Conservation (phyloP, 2,888 invertebrate species). For the Dolomedes plantarius region DNA sequence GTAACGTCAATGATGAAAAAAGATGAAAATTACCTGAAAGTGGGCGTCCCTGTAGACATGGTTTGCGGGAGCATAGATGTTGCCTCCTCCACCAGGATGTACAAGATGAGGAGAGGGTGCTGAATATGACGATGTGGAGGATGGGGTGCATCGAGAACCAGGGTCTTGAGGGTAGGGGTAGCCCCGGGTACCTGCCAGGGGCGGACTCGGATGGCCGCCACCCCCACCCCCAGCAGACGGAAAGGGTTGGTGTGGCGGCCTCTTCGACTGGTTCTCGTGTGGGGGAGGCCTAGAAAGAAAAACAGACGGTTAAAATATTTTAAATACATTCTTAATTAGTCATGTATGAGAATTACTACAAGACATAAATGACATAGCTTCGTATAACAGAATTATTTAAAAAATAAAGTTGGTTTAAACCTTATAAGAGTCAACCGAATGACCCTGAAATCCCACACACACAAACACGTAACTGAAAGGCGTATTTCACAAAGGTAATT, state of each 20-base stretch:
- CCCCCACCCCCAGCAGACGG: slow-evolving; percentile 25
- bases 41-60: slow-evolving; percentile 66
- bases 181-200: slow-evolving; percentile 69
- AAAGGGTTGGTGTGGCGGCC: slow-evolving; percentile 52
- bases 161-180: slow-evolving; percentile 71
- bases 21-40: slow-evolving; percentile 49
- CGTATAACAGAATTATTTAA: no score
- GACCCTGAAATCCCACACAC: no score
- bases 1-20: no score
- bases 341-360: no score
- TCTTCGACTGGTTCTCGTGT: slow-evolving; percentile 56
- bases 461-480: no score
- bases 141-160: slow-evolving; percentile 39
- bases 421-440: no score
- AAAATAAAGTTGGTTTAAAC: no score
- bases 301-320: no score
- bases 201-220: slow-evolving; percentile 67
- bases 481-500: no score
- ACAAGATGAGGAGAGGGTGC: slow-evolving; percentile 51
- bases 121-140: slow-evolving; percentile 40
- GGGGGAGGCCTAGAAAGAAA: slow-evolving; percentile 48
- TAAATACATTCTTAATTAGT: no score
- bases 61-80: slow-evolving; percentile 57
- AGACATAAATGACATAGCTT: no score
- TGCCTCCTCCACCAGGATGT: slow-evolving; percentile 50